Base-by-base conservation (phyloP, 2,113 vertebrate species). In the Eonycteris spelaea region DNA sequence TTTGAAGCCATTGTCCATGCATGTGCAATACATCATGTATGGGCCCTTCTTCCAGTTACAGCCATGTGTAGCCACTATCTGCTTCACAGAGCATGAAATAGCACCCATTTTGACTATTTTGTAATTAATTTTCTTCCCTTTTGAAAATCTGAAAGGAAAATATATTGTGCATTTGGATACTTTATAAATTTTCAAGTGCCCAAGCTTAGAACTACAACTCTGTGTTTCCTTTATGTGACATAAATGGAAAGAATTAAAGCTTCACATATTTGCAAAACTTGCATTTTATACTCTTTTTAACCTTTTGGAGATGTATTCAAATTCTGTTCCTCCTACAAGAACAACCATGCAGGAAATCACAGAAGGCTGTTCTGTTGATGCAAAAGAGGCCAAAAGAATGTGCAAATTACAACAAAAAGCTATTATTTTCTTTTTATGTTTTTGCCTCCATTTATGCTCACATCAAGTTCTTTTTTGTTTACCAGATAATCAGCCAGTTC, bases 191-290 rank as follows among this genome's bases (percentile, higher is more conserved):
- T 91, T 77, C 8, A 92, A 90, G 26, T 82, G 28, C 65, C 88
- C 51, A 7, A 40, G n/a, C 84, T 77, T n/a, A 55, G 79, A 96
- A 70, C 40, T 26, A 24, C 45, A 93, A 12, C 38, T 57, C 0
- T n/a, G 7, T 38, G 71, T 59, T 79, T 91, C 38, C 86, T 86
- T n/a, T 51, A 1, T 71, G 86, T 55, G 90, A 35, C 53, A 59
- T 21, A 84, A 93, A 86, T 55, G 77, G 78, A 53, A 82, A 91
- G 38, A 93, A 93, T 70, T n/a, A 82, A 88, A 89, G 38, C 59
- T 33, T 95, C 10, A 11, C 33, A 2, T 85, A 63, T 86, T 80
- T 94, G 89, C 53, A 14, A 55, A 90, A 84, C 61, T 86, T 78
- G 61, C 28, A 22, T 73, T 92, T 90, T 71, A 48, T 8, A 51